These are phyloP conservation scores for Drosophila sechellia DNA, from an alignment of 1,140 invertebrate genomes.

Conservation along the genomic window DNA sequence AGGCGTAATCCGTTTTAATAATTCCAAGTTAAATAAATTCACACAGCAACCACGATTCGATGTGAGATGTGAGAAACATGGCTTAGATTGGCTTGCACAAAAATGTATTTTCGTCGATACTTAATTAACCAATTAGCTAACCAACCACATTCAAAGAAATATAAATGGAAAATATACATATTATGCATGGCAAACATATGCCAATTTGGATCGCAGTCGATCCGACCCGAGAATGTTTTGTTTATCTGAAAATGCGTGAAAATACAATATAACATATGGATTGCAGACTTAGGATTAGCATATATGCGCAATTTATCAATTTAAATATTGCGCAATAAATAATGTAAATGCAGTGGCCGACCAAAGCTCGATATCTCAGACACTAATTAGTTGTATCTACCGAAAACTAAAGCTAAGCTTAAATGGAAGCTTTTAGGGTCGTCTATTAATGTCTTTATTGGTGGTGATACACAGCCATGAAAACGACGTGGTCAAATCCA, in stretches of 20 bases:
- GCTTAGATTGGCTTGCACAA: slow-evolving; percentile 26
- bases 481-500: slow-evolving; percentile 2
- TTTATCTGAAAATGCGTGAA: slow-evolving; percentile 24
- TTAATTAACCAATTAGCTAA: slow-evolving; percentile 74
- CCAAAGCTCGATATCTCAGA: slow-evolving; percentile 12
- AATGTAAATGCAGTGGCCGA: slow-evolving; percentile 19
- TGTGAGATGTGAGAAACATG: slow-evolving; percentile 40
- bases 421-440: slow-evolving; percentile 18
- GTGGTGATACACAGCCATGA: neutral
- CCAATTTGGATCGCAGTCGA: slow-evolving; percentile 1
- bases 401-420: slow-evolving; percentile 14
- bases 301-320: slow-evolving; percentile 24
- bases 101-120: slow-evolving; percentile 27
- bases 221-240: slow-evolving; percentile 33
- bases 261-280: slow-evolving; percentile 21
- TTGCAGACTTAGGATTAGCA: slow-evolving; percentile 17
- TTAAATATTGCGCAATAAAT: slow-evolving; percentile 33
- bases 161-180: slow-evolving; percentile 7
- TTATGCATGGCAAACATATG: slow-evolving; percentile 8
- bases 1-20: slow-evolving; percentile 56
- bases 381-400: slow-evolving; percentile 22
- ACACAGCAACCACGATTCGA: slow-evolving; percentile 21
- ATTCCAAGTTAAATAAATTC: slow-evolving; percentile 36
- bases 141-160: slow-evolving; percentile 35
- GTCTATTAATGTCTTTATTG: slow-evolving; percentile 14